phyloP scores from a whole-genome alignment of 2,113 vertebrate genomes.

The Otolemur garnettii region DNA sequence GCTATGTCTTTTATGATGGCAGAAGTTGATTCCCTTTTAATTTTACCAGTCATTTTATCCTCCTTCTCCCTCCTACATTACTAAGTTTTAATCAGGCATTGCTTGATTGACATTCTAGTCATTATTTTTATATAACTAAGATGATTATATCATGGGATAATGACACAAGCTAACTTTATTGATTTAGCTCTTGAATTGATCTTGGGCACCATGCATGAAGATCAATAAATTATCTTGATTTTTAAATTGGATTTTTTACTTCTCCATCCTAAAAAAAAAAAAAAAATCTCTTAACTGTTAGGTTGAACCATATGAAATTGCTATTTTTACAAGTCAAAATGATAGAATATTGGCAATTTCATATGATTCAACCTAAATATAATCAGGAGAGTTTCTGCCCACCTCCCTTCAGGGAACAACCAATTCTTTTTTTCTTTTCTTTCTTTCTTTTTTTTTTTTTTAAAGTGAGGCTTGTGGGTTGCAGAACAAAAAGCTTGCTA shows the following conservation, averaged over 20 bases:
- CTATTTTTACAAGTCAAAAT: conserved; percentile 35
- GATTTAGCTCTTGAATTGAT: conserved; percentile 55
- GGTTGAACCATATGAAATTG: conserved; percentile 53
- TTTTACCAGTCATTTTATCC: conserved; percentile 68
- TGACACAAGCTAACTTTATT: conserved; percentile 39
- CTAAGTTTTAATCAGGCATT: conserved; percentile 60
- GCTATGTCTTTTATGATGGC: conserved; percentile 67
- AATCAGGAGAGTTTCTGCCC: conserved; percentile 46
- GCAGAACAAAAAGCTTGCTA: conserved; percentile 52
- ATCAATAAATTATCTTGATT: conserved; percentile 35
- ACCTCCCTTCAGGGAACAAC: conserved; percentile 50
- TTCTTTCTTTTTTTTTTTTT: no score
- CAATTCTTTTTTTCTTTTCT: neutral
- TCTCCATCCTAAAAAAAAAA: neutral
- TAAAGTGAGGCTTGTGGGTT: neutral
- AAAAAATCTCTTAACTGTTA: conserved; percentile 52
- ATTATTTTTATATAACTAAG: conserved; percentile 77
- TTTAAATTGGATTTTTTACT: conserved; percentile 57
- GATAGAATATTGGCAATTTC: conserved; percentile 38
- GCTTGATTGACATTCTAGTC: conserved; percentile 70
- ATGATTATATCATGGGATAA: conserved; percentile 61
- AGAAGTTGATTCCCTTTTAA: conserved; percentile 72
- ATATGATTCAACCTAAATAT: conserved; percentile 62
- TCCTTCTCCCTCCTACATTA: conserved; percentile 74
- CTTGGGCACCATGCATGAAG: neutral